Conservation (phyloP, 2,797 vertebrate species). For the Scyliorhinus canicula region DNA sequence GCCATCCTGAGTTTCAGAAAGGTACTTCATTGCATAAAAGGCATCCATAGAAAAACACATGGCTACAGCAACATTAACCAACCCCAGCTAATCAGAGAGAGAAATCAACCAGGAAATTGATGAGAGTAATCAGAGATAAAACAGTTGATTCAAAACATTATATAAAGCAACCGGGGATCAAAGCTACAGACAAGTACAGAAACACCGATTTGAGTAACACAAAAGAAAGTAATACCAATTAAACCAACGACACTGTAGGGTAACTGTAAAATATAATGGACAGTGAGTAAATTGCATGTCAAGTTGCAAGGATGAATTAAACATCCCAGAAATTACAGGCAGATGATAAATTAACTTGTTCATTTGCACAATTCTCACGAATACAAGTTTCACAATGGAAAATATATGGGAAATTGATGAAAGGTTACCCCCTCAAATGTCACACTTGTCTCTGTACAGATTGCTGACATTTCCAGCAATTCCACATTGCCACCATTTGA, state of each 20-base stretch:
- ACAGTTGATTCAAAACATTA: neutral
- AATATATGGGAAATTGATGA: neutral
- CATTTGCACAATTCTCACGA: neutral
- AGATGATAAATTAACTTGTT: neutral
- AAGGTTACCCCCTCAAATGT: neutral
- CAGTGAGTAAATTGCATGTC: neutral
- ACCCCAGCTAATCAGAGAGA: neutral
- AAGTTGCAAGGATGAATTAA: neutral
- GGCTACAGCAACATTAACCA: neutral
- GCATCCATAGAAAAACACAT: neutral
- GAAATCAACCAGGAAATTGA: neutral
- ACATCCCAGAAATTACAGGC: neutral
- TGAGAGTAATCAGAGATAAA: neutral
- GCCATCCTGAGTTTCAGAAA: neutral
- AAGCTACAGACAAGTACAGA: neutral
- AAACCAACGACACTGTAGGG: neutral
- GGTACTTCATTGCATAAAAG: neutral
- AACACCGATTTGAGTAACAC: neutral
- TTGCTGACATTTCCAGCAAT: neutral
- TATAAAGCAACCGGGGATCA: no score
- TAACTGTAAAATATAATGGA: neutral
- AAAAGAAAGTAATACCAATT: neutral
- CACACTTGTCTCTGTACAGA: neutral
- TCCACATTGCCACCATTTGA: neutral
- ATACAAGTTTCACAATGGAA: neutral